These are phyloP conservation scores for Poecilobothrus nobilitatus DNA, from an alignment of 2,888 invertebrate species.

Conservation along the genomic window DNA sequence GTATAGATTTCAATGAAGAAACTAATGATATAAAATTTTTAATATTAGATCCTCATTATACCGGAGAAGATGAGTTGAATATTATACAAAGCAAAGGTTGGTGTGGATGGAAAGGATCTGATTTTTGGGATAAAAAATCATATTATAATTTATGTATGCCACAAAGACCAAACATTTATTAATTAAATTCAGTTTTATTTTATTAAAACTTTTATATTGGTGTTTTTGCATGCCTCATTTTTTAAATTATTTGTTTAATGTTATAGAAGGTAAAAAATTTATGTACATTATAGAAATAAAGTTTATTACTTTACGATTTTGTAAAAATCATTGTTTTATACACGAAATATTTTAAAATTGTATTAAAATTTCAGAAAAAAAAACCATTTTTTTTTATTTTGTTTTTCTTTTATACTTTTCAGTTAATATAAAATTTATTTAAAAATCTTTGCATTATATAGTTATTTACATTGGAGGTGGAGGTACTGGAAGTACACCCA, in stretches of 20 bases:
- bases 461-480: conserved; percentile 49
- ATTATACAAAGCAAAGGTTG: conserved; percentile 76
- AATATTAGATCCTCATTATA: conserved; percentile 98
- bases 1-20: conserved; percentile 75
- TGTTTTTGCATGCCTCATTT: neutral
- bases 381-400: neutral
- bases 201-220: neutral
- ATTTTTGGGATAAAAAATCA: conserved; percentile 91
- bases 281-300: neutral
- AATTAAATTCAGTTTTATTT: conserved; percentile 15
- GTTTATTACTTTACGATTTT: neutral
- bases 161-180: conserved; percentile 44
- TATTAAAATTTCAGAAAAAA: neutral
- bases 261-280: neutral
- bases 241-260: neutral
- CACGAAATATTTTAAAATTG: neutral
- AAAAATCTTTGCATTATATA: neutral
- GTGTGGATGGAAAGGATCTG: conserved; percentile 93
- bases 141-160: conserved; percentile 98
- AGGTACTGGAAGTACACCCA: conserved; percentile 54
- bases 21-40: conserved; percentile 80
- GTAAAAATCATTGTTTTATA: neutral
- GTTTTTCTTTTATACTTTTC: too few relatives aligned
- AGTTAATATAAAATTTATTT: too few relatives aligned
- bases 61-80: conserved; percentile 73